Evolutionary conservation across 2,888 invertebrate species (phyloP).

Genomic region (Hydraecia micacea): DNA sequence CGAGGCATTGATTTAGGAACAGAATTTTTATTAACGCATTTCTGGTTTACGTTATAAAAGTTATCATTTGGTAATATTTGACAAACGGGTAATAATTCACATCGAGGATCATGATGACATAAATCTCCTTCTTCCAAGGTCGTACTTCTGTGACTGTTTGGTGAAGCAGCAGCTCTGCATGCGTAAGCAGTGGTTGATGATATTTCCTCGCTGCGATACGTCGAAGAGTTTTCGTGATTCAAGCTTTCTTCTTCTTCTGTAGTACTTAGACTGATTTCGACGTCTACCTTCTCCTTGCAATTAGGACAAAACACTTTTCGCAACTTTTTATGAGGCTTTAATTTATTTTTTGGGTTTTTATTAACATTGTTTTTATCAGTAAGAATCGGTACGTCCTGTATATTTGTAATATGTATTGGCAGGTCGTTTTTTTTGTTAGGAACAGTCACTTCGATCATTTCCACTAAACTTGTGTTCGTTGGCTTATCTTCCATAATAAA

Average conservation of each 20-base stretch:
- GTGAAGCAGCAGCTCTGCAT: conserved; percentile 60
- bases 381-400: conserved; percentile 54
- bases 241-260: conserved; percentile 77
- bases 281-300: conserved; percentile 81
- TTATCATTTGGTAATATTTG: conserved; percentile 80
- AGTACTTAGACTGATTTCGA: conserved; percentile 69
- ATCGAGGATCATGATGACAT: conserved; percentile 80
- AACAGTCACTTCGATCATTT: conserved; percentile 62
- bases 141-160: conserved; percentile 62
- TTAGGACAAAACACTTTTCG: conserved; percentile 80
- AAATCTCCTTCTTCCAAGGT: conserved; percentile 68
- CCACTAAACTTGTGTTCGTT: conserved; percentile 69
- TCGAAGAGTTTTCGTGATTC: conserved; percentile 67
- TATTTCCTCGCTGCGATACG: conserved; percentile 68
- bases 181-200: conserved; percentile 67
- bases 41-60: conserved; percentile 67
- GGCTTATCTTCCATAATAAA: conserved; percentile 71
- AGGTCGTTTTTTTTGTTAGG: conserved; percentile 61
- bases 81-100: conserved; percentile 82
- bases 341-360: conserved; percentile 60
- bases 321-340: conserved; percentile 68
- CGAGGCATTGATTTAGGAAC: conserved; percentile 72
- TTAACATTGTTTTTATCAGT: conserved; percentile 51
- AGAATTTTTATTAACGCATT: conserved; percentile 68
- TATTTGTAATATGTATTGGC: conserved; percentile 46